These are phyloP conservation scores for Channa striata DNA, from an alignment of 2,797 vertebrate genomes.

Conservation along the genomic window DNA sequence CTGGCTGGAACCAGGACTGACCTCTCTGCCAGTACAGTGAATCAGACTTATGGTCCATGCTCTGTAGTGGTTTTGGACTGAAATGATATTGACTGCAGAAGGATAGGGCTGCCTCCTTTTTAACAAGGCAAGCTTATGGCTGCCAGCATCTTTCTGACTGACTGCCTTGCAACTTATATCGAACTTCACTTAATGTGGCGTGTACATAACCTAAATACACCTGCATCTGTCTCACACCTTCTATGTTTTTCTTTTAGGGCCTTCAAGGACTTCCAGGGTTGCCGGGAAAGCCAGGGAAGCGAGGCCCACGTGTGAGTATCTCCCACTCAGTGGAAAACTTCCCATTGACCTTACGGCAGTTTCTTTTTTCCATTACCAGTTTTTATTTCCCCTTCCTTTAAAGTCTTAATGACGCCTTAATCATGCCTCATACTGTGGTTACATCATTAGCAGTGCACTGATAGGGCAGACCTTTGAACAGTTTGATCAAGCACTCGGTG, in stretches of 20 bases:
- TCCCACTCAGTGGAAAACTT: constrained; percentile 27
- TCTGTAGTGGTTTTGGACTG: constrained; percentile 51
- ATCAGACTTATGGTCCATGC: constrained; percentile 55
- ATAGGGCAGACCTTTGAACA: constrained; percentile 32
- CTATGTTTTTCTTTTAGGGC: constrained; percentile 83
- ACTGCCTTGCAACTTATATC: constrained; percentile 18
- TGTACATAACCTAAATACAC: neutral
- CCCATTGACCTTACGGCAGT: neutral
- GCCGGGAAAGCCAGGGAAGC: constrained; percentile 91
- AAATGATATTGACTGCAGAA: constrained; percentile 51
- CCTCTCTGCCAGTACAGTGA: constrained; percentile 67
- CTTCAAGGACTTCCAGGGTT: constrained; percentile 90
- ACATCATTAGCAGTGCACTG: constrained; percentile 11
- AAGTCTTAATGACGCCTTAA: constrained; percentile 12
- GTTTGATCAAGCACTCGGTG: constrained; percentile 54
- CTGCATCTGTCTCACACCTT: constrained; percentile 36
- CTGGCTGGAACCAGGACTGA: constrained; percentile 56
- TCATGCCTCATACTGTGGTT: constrained; percentile 18
- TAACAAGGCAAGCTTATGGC: constrained; percentile 46
- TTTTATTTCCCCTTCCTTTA: constrained; percentile 1
- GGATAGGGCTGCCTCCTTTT: constrained; percentile 38
- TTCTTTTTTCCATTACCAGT: constrained; percentile 4
- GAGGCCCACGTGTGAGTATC: constrained; percentile 91
- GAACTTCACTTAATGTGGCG: constrained; percentile 6
- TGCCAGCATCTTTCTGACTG: constrained; percentile 40